These are phyloP conservation scores for Bubo scandiacus DNA, from an alignment of 2,113 vertebrate species.

Conservation along the genomic window DNA sequence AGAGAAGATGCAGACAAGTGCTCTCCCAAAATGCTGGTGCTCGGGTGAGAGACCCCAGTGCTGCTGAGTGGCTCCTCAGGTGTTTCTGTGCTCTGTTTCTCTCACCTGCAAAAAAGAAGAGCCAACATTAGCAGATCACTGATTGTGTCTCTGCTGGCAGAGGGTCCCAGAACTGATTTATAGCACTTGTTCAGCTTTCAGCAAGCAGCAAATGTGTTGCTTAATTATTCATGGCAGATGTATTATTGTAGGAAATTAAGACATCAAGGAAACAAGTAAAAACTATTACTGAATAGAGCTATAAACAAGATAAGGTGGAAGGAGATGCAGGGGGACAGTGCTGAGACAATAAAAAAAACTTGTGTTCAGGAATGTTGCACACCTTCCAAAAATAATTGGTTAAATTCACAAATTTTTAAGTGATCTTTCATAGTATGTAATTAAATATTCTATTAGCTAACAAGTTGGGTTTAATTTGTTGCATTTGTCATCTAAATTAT, in stretches of 20 bases:
- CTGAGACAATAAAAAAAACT: not conserved
- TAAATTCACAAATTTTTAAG: conserved; percentile 34
- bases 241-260: conserved; percentile 76
- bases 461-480: conserved; percentile 65
- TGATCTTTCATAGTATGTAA: conserved; percentile 8
- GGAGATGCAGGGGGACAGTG: not conserved
- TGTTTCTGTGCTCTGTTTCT: not conserved
- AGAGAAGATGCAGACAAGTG: not conserved
- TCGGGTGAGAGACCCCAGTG: not conserved
- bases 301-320: conserved; percentile 61
- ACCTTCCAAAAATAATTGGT: conserved; percentile 32
- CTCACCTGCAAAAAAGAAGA: not conserved
- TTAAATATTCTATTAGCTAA: conserved; percentile 60
- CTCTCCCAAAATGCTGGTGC: not conserved
- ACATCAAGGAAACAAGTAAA: conserved; percentile 73
- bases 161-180: conserved; percentile 70
- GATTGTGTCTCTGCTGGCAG: conserved; percentile 45
- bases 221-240: conserved; percentile 79
- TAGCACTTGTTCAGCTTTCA: conserved; percentile 70
- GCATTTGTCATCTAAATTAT: conserved; percentile 60
- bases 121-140: conserved; percentile 20
- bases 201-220: conserved; percentile 66
- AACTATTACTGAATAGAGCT: conserved; percentile 61
- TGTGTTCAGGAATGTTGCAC: not conserved
- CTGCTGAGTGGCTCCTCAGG: not conserved